phyloP scores from a whole-genome alignment of 2,113 vertebrate genomes.

The Carassius gibelio region DNA sequence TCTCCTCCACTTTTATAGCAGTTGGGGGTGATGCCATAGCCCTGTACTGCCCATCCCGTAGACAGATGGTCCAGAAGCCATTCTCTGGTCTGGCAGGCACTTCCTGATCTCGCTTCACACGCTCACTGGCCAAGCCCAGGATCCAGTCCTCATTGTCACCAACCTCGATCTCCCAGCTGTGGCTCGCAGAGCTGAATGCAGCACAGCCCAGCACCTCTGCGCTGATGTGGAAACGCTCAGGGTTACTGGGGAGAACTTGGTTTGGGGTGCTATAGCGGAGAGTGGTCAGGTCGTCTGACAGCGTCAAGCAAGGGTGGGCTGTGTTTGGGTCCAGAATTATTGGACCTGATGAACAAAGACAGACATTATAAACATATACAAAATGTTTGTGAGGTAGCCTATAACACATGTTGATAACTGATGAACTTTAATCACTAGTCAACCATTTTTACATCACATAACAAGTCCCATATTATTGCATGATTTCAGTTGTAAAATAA shows the following conservation, averaged over 20 bases:
- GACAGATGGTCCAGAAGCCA: conserved; percentile 78
- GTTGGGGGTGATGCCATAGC: conserved; percentile 72
- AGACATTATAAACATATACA: background rate
- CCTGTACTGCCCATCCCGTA: conserved; percentile 68
- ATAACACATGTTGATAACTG: background rate
- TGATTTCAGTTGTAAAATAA: background rate
- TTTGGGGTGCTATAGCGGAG: conserved; percentile 63
- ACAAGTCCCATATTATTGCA: background rate
- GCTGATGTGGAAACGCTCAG: conserved; percentile 76
- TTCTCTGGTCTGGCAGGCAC: conserved; percentile 70
- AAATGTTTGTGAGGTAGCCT: background rate
- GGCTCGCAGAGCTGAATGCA: conserved; percentile 64
- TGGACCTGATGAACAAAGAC: conserved; percentile 63
- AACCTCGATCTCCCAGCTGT: conserved; percentile 74
- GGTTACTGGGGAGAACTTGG: conserved; percentile 69
- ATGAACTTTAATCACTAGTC: background rate
- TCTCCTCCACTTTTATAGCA: conserved; percentile 48
- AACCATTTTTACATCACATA: background rate
- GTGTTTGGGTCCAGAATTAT: conserved; percentile 77
- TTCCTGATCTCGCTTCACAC: conserved; percentile 63
- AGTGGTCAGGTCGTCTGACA: conserved; percentile 74
- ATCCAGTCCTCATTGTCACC: conserved; percentile 76
- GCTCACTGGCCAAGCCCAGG: conserved; percentile 71
- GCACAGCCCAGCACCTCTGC: conserved; percentile 71
- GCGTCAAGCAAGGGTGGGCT: conserved; percentile 75